Percentiles rank a stretch among this genome's conserved stretches.
phyloP scores from a whole-genome alignment of 2,113 vertebrate genomes.

The Glaucidium brasilianum region DNA sequence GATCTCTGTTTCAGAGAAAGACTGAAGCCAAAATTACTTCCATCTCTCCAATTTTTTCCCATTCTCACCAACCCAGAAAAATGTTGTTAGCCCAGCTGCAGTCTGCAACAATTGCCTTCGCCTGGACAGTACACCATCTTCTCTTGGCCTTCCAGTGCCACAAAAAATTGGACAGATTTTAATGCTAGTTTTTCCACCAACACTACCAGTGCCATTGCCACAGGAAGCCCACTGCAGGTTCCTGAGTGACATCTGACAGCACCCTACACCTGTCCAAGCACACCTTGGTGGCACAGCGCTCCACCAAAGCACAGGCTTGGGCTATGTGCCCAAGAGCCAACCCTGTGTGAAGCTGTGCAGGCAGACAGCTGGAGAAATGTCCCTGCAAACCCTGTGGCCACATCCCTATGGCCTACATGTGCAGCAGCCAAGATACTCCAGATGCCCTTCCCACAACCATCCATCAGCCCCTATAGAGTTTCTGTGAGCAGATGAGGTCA shows the following conservation, averaged over 20 bases:
- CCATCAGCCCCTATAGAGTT: background rate
- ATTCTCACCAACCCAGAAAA: background rate
- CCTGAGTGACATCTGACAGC: background rate
- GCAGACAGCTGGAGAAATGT: rapidly evolving
- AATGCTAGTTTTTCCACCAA: background rate
- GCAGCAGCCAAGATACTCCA: background rate
- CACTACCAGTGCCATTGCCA: background rate
- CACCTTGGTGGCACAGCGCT: rapidly evolving
- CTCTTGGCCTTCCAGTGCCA: background rate
- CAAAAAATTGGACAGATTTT: background rate
- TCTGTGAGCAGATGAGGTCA: background rate
- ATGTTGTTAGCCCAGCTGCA: background rate
- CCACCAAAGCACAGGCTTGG: background rate
- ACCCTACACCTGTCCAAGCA: background rate
- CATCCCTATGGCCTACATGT: background rate
- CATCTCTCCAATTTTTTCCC: background rate
- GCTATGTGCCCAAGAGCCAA: background rate
- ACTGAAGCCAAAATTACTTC: background rate
- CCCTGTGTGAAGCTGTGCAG: background rate
- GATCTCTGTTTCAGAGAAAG: background rate
- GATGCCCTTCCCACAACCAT: background rate
- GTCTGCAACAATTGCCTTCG: background rate
- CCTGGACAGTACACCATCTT: background rate
- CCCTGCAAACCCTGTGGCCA: background rate
- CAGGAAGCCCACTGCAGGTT: background rate